phyloP scores from a whole-genome alignment of 2,113 vertebrate species.

The Alosa alosa region DNA sequence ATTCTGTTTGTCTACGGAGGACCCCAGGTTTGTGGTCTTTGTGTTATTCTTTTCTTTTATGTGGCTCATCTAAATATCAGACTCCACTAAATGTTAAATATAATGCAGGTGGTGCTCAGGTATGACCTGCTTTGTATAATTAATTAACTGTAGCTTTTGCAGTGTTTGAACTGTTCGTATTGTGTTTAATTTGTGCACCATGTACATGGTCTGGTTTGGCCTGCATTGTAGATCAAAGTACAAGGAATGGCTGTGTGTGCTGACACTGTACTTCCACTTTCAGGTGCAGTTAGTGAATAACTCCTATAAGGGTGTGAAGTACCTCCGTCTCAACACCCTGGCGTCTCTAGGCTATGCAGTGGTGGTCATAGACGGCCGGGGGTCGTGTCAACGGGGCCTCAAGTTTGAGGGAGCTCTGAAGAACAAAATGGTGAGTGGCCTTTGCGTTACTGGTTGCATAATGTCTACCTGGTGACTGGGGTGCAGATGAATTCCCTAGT shows the following conservation, averaged over 20 bases:
- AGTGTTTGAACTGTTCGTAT: background rate
- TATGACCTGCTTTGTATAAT: background rate
- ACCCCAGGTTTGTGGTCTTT: constrained; percentile 79
- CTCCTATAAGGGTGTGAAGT: constrained; percentile 97
- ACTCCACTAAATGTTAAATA: background rate
- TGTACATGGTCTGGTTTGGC: background rate
- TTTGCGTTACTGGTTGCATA: background rate
- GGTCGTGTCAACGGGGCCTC: constrained; percentile 92
- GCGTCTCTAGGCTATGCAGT: constrained; percentile 93
- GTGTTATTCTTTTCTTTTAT: background rate
- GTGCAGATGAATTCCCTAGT: background rate
- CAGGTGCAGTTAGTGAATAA: constrained; percentile 98
- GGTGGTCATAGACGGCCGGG: constrained; percentile 92
- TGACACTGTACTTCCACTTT: background rate
- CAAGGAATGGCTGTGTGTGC: background rate
- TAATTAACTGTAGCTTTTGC: background rate
- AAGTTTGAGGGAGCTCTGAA: constrained; percentile 94
- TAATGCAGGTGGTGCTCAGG: background rate
- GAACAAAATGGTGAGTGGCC: constrained; percentile 88
- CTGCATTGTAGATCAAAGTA: background rate
- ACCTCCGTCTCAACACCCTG: constrained; percentile 89
- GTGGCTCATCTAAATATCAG: background rate
- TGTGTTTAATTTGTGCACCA: background rate
- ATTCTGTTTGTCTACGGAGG: constrained; percentile 96
- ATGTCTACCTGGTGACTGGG: background rate